Evolutionary conservation across 2,113 vertebrate species (phyloP).

Genomic region (Apodemus speciosus): DNA sequence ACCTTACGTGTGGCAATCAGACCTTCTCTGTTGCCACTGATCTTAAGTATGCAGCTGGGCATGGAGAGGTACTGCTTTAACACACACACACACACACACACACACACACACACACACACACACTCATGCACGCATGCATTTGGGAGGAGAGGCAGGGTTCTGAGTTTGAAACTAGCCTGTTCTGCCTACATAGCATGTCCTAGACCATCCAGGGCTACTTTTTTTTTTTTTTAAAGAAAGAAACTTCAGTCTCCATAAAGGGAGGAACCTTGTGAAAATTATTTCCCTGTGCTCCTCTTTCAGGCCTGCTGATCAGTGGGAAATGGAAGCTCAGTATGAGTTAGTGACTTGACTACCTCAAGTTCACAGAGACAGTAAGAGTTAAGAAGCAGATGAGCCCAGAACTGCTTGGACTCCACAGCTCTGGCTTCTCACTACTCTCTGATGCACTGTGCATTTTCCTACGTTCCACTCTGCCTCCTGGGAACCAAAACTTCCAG

Average conservation of each 20-base stretch:
- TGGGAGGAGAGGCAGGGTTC: too few relatives aligned
- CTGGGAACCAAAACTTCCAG: not conserved
- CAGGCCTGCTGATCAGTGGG: not conserved
- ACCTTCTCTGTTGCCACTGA: not conserved
- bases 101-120: not conserved
- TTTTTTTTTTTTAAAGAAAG: too few relatives aligned
- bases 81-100: not conserved
- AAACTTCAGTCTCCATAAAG: not conserved
- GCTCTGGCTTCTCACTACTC: not conserved
- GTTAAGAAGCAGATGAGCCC: not conserved
- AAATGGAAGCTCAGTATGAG: not conserved
- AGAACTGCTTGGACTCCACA: not conserved
- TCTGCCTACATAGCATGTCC: not conserved
- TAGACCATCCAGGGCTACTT: not conserved
- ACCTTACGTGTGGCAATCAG: not conserved
- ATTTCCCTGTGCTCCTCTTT: not conserved
- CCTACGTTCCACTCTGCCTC: not conserved
- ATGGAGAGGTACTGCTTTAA: not conserved
- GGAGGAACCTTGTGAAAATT: not conserved
- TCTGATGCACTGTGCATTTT: not conserved
- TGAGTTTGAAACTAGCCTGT: not conserved
- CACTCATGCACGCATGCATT: too few relatives aligned
- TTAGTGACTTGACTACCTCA: not conserved
- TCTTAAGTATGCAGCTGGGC: not conserved
- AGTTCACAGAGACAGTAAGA: not conserved